These are phyloP conservation scores for Diloba caeruleocephala DNA, from an alignment of 2,888 invertebrate species.

Conservation along the genomic window DNA sequence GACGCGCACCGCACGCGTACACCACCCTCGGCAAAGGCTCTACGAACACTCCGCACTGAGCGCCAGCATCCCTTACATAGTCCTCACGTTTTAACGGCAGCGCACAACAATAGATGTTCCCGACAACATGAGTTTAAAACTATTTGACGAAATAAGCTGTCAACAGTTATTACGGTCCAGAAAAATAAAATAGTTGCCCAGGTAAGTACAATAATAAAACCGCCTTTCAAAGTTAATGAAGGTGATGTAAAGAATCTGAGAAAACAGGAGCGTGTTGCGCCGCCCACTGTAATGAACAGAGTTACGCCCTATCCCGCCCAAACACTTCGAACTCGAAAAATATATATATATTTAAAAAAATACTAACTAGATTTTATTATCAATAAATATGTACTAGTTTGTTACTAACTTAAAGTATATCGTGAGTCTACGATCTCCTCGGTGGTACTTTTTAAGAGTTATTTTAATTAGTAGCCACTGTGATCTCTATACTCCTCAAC, in stretches of 20 bases:
- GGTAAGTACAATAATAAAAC: background rate
- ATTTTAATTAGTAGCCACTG: background rate
- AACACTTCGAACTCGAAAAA: background rate
- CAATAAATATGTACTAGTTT: too few species aligned
- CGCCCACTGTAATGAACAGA: constrained; percentile 4
- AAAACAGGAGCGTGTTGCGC: background rate
- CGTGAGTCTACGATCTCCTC: background rate
- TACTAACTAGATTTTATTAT: too few species aligned
- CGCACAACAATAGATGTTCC: constrained; percentile 1
- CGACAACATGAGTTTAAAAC: background rate
- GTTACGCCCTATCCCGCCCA: constrained; percentile 11
- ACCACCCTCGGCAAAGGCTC: constrained; percentile 17
- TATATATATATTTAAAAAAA: background rate
- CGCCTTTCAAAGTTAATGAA: background rate
- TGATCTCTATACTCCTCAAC: background rate
- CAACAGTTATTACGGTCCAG: background rate
- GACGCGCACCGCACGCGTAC: constrained; percentile 19
- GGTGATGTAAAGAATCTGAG: background rate
- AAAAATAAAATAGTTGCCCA: background rate
- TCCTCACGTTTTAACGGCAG: background rate
- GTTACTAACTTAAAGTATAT: too few species aligned
- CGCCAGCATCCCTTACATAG: constrained; percentile 15
- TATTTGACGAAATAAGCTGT: background rate
- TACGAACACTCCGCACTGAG: constrained; percentile 4
- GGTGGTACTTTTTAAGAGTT: background rate